Conservation (phyloP, 2,888 invertebrate species). For the Ophion ellenae region DNA sequence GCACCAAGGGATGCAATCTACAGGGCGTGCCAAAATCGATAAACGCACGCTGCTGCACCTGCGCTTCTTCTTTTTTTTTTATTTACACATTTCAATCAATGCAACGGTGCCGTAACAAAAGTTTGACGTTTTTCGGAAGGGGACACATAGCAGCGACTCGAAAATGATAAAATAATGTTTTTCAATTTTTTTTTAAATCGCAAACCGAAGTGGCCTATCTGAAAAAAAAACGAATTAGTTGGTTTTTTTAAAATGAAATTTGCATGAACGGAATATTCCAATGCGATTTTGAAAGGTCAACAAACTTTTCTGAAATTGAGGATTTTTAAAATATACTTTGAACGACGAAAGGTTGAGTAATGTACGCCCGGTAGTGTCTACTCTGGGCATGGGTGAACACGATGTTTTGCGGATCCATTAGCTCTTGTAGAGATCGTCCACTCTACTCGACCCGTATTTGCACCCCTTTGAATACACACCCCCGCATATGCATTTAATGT, state of each 20-base stretch:
- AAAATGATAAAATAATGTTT: too few species aligned
- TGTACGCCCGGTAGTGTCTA: slow-evolving; percentile 11
- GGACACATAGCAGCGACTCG: too few species aligned
- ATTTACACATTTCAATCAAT: too few species aligned
- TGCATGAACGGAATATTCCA: not conserved
- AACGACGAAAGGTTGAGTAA: not conserved
- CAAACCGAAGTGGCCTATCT: not conserved
- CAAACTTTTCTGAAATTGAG: not conserved
- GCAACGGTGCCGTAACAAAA: too few species aligned
- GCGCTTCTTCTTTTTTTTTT: too few species aligned
- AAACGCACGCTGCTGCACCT: too few species aligned
- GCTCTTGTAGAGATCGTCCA: slow-evolving; percentile 4
- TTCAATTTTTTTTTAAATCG: not conserved
- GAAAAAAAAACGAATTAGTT: not conserved
- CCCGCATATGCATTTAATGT: not conserved
- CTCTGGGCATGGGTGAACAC: slow-evolving; percentile 72
- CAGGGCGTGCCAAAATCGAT: too few species aligned
- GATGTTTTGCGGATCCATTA: slow-evolving; percentile 77
- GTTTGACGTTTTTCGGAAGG: too few species aligned
- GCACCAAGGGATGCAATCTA: too few species aligned
- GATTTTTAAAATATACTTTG: slow-evolving; percentile 12
- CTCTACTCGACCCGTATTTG: slow-evolving; percentile 10
- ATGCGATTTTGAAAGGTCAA: not conserved
- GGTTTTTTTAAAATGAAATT: not conserved
- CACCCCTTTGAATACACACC: not conserved